phyloP scores from a whole-genome alignment of 2,888 invertebrate genomes.

The Sphecodes monilicornis region DNA sequence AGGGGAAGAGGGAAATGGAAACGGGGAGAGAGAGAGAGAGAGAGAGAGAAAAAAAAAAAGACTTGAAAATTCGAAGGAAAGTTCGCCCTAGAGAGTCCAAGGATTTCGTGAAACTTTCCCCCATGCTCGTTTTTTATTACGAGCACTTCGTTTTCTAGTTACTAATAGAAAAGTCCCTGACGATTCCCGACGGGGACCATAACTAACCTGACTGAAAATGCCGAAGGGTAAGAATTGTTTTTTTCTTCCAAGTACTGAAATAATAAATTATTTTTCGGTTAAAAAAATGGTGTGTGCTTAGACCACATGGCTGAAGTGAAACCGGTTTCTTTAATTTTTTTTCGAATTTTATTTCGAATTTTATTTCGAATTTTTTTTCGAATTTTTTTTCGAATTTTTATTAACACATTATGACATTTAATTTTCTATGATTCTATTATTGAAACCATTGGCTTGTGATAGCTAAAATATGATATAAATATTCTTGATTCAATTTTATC shows the following conservation, averaged over 20 bases:
- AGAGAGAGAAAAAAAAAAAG: neutral
- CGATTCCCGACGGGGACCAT: neutral
- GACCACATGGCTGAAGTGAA: no score
- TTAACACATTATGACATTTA: no score
- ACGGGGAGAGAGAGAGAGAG: neutral
- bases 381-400: no score
- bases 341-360: no score
- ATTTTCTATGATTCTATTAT: no score
- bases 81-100: constrained; percentile 2
- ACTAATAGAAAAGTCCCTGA: constrained; percentile 24
- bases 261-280: neutral
- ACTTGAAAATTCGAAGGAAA: constrained; percentile 20
- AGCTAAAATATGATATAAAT: no score
- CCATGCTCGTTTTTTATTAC: neutral
- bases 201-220: neutral
- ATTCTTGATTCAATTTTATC: no score
- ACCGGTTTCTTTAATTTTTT: no score
- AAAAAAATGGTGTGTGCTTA: no score
- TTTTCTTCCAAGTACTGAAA: neutral
- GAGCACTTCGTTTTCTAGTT: neutral
- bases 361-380: no score
- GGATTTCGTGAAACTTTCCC: constrained; percentile 37
- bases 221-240: neutral
- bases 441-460: no score
- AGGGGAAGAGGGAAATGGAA: neutral